Conservation (phyloP, 2,113 vertebrate species). For the Gallinago jamesoni region DNA sequence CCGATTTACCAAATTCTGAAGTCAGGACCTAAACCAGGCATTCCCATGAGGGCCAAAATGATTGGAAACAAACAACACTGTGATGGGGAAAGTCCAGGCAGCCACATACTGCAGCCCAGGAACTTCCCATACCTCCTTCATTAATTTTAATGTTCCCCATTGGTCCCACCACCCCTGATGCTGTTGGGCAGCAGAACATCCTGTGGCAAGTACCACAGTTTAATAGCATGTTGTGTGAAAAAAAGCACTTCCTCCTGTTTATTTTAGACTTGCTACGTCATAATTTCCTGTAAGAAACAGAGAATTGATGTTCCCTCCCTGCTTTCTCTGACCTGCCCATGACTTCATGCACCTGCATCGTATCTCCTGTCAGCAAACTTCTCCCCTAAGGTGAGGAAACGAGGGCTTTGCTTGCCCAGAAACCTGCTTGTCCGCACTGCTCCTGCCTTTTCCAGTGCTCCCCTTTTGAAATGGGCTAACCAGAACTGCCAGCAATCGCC, state of each 20-base stretch:
- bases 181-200: background rate
- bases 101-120: background rate
- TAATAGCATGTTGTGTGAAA: background rate
- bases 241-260: background rate
- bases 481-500: background rate
- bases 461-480: background rate
- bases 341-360: accelerated
- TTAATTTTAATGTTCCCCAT: background rate
- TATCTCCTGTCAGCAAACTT: background rate
- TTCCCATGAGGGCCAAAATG: background rate
- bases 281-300: conserved; percentile 12
- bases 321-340: background rate
- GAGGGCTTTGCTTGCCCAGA: background rate
- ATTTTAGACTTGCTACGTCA: conserved; percentile 19
- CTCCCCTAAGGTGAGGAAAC: background rate
- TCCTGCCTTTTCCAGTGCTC: background rate
- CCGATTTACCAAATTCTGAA: background rate
- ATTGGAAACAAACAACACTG: accelerated
- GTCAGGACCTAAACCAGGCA: background rate
- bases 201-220: background rate
- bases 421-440: accelerated
- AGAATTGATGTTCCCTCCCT: background rate
- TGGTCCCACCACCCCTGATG: background rate
- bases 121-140: background rate
- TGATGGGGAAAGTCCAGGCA: background rate